Evolutionary conservation across 2,888 invertebrate genomes (phyloP), one percentile per base, ranked within the genome.

Genomic region (Nipponacmea schrenckii): DNA sequence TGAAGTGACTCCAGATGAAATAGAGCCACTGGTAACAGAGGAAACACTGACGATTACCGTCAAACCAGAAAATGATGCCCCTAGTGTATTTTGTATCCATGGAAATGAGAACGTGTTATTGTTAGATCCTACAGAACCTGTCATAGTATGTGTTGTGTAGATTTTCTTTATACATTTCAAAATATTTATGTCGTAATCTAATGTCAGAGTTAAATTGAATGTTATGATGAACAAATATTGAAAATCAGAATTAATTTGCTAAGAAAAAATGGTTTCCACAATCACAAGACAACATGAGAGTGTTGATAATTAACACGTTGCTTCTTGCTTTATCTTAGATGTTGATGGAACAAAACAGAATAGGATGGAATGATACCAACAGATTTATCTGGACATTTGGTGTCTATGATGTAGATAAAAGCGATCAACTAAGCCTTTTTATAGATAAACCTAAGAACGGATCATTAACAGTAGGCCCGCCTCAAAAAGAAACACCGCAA

Each of bases 111-210:
- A 69, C 56, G 62, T 77, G n/a, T 56, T 79, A 17, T 62, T 67
- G n/a, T 45, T 50, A 24, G 79, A 79, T 67, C 72, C 72, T 10
- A 76, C 79, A n/a, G 77, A 75, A 66, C 74, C 75, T 15, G 69
- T 79, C 31, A 67, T 73, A 39, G 79, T 79, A 72, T 3, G 56
- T 56, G n/a, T n/a, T n/a, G n/a, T n/a, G n/a, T n/a, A n/a, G n/a
- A n/a, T n/a, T n/a, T n/a, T n/a, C n/a, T n/a, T n/a, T n/a, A n/a
- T n/a, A n/a, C n/a, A n/a, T n/a, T n/a, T n/a, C n/a, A n/a, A n/a
- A n/a, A n/a, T n/a, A n/a, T n/a, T n/a, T n/a, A n/a, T n/a, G n/a
- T n/a, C n/a, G n/a, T n/a, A n/a, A n/a, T n/a, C n/a, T n/a, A n/a
- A n/a, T n/a, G 5, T 31, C 31, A 31, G 31, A 3, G 2, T n/a